Conservation (phyloP, 1,140 invertebrate genomes). For the Leptinotarsa defecta region DNA sequence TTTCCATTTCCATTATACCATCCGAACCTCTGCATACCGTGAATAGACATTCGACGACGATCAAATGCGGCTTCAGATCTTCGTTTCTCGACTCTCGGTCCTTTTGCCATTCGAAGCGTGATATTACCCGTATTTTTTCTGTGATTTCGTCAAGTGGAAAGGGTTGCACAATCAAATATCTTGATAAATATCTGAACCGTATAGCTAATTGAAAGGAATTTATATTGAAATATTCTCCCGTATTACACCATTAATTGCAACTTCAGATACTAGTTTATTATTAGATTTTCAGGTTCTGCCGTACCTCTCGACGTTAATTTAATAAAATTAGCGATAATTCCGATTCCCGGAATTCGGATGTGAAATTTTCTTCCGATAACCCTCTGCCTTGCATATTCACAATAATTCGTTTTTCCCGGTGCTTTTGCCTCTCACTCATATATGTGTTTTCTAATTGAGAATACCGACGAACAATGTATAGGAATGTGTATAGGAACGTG, state of each 20-base stretch:
- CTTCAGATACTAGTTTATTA: conserved; percentile 31
- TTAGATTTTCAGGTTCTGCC: conserved; percentile 22
- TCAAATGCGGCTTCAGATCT: conserved; percentile 12
- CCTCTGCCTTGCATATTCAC: neutral
- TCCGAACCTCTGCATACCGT: neutral
- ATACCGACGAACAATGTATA: neutral
- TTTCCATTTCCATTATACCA: neutral
- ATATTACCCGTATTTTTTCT: conserved; percentile 28
- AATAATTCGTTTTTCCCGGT: neutral
- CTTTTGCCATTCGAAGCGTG: conserved; percentile 23
- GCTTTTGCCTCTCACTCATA: neutral
- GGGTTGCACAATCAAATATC: conserved; percentile 28
- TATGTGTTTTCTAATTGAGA: neutral
- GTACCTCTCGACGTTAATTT: conserved; percentile 21
- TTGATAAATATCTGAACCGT: conserved; percentile 31
- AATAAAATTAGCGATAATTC: conserved; percentile 31
- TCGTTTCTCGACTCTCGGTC: conserved; percentile 2
- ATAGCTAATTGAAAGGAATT: conserved; percentile 28
- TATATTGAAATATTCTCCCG: conserved; percentile 30
- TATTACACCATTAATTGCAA: conserved; percentile 31
- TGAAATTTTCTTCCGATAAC: conserved; percentile 29
- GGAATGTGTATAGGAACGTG: no score
- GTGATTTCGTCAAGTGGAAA: conserved; percentile 25
- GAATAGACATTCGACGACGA: conserved; percentile 5
- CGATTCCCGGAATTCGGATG: conserved; percentile 25